Evolutionary conservation across 2,797 vertebrate species (phyloP).

Genomic region (Sylvilagus floridanus): DNA sequence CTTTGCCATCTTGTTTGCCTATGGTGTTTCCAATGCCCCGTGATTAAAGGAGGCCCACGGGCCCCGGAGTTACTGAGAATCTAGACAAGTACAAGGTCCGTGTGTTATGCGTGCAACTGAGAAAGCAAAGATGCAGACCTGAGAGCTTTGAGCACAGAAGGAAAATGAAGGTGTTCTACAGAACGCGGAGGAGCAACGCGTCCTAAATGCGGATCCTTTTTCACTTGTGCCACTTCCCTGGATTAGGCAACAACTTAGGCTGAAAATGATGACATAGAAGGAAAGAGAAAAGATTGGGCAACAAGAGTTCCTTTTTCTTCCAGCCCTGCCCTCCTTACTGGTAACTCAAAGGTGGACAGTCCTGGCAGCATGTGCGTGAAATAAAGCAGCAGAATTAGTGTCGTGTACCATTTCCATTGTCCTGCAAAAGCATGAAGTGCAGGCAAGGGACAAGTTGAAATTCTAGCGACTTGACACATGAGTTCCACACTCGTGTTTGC

Average conservation of each 20-base stretch:
- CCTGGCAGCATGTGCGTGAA: too few species aligned
- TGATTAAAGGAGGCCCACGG: too few species aligned
- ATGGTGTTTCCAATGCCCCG: neutral
- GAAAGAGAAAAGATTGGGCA: neutral
- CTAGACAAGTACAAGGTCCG: neutral
- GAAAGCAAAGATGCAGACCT: fast-evolving
- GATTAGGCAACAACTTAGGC: neutral
- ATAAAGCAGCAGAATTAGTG: neutral
- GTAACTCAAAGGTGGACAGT: neutral
- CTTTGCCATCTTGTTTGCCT: neutral
- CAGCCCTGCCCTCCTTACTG: neutral
- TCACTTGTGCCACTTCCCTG: neutral
- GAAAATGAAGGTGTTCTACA: neutral
- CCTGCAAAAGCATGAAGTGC: neutral
- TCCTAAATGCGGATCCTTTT: neutral
- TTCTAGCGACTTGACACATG: neutral
- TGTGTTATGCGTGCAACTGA: fast-evolving
- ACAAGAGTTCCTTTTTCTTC: neutral
- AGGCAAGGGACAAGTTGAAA: too few species aligned
- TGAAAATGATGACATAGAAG: neutral
- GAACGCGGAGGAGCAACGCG: neutral
- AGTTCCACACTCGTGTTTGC: neutral
- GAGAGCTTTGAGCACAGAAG: neutral
- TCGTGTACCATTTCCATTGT: fast-evolving
- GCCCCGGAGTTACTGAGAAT: too few species aligned